phyloP scores from a whole-genome alignment of 2,797 vertebrate species.

The Phoeniculus purpureus region DNA sequence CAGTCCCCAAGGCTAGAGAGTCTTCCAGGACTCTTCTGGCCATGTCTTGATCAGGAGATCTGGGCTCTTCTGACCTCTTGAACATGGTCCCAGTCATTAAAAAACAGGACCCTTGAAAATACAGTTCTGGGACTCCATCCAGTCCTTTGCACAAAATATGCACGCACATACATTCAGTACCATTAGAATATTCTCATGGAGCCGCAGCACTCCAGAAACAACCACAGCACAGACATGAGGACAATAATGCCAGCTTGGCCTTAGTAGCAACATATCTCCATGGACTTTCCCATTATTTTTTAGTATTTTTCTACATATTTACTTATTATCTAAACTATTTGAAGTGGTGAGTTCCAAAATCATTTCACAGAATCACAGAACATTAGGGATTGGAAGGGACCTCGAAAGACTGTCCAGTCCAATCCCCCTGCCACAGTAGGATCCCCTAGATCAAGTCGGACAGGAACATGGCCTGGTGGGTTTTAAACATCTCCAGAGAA shows the following conservation, averaged over 20 bases:
- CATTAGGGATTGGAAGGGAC: too few relatives aligned
- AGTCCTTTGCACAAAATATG: not conserved
- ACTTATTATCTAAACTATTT: not conserved
- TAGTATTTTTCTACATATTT: not conserved
- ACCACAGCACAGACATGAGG: not conserved
- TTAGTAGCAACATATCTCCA: not conserved
- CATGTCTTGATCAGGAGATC: conserved; percentile 12
- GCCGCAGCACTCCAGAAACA: conserved; percentile 14
- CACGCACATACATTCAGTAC: not conserved
- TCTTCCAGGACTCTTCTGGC: conserved; percentile 43
- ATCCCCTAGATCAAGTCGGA: too few relatives aligned
- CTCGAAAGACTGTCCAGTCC: too few relatives aligned
- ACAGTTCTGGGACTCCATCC: conserved; percentile 9
- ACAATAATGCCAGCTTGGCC: not conserved
- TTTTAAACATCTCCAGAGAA: too few relatives aligned
- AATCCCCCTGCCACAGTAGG: too few relatives aligned
- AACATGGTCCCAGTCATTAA: not conserved
- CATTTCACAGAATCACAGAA: not conserved
- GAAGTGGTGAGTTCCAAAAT: not conserved
- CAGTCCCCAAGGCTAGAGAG: not conserved
- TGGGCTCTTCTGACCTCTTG: conserved; percentile 26
- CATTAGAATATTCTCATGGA: not conserved
- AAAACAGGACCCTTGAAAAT: conserved; percentile 13
- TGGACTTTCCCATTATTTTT: not conserved
- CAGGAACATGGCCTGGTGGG: too few relatives aligned